These are phyloP conservation scores for Meiosimyza platycephala DNA, from an alignment of 2,888 invertebrate genomes.

Conservation along the genomic window DNA sequence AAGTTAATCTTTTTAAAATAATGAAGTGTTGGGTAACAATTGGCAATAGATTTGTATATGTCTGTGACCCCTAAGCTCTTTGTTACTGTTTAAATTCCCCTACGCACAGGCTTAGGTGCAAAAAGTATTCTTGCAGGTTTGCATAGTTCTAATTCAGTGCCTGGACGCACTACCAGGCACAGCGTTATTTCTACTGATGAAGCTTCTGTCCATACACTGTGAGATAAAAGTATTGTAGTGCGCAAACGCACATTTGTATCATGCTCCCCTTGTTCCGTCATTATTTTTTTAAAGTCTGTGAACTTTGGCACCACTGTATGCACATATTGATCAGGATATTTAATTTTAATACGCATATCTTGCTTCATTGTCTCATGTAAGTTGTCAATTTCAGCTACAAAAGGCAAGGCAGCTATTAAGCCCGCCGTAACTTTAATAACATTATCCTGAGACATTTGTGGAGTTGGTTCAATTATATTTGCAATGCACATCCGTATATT, in stretches of 20 bases:
- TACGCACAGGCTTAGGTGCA: conserved; percentile 88
- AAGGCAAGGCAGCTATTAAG: conserved; percentile 84
- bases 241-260: conserved; percentile 73
- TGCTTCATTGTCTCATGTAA: conserved; percentile 77
- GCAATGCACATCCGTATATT: conserved; percentile 84
- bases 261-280: conserved; percentile 72
- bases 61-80: too few species aligned
- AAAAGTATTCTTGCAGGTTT: conserved; percentile 88
- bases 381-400: conserved; percentile 88
- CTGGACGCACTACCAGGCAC: conserved; percentile 79
- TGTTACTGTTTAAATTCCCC: conserved; percentile 72
- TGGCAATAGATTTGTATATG: too few species aligned
- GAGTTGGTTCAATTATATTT: conserved; percentile 85
- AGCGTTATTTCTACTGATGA: conserved; percentile 89
- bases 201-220: conserved; percentile 90
- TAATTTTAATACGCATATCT: conserved; percentile 83
- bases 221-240: conserved; percentile 87
- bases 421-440: conserved; percentile 94
- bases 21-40: too few species aligned
- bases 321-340: conserved; percentile 91
- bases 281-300: conserved; percentile 78
- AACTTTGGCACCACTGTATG: conserved; percentile 84
- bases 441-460: conserved; percentile 79
- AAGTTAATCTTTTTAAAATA: too few species aligned
- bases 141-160: conserved; percentile 80